Evolutionary conservation across 2,113 vertebrate genomes (phyloP).

Genomic region (Heterocephalus glaber): DNA sequence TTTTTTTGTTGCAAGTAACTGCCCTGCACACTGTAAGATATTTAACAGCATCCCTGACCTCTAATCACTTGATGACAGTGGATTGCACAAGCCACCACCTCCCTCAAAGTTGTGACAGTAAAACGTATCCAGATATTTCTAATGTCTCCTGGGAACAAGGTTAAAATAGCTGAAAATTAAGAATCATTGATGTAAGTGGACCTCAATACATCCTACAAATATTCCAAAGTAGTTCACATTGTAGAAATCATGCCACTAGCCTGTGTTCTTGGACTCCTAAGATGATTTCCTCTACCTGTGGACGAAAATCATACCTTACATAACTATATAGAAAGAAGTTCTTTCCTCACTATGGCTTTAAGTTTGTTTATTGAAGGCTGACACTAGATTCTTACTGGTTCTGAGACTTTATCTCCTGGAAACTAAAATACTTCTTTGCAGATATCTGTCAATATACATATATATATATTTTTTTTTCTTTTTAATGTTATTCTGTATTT

Average conservation of each 20-base stretch:
- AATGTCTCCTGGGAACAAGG: neutral
- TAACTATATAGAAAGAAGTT: neutral
- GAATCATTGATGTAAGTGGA: neutral
- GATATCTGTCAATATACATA: neutral
- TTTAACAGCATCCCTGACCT: neutral
- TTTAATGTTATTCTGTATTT: neutral
- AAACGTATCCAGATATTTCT: neutral
- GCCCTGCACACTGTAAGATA: neutral
- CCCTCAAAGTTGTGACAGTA: neutral
- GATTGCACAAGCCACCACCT: fast-evolving
- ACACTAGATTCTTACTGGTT: neutral
- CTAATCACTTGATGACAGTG: neutral
- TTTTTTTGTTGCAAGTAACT: neutral
- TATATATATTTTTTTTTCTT: neutral
- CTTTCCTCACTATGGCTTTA: neutral
- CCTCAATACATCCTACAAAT: neutral
- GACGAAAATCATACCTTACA: neutral
- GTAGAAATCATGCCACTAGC: neutral
- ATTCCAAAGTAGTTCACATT: neutral
- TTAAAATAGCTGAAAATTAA: neutral
- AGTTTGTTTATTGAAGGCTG: neutral
- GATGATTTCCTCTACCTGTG: neutral
- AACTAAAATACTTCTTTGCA: neutral
- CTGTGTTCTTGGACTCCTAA: neutral
- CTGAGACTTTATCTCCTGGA: neutral